These are phyloP conservation scores for Dysdera silvatica DNA, from an alignment of 1,140 invertebrate species.

Conservation along the genomic window DNA sequence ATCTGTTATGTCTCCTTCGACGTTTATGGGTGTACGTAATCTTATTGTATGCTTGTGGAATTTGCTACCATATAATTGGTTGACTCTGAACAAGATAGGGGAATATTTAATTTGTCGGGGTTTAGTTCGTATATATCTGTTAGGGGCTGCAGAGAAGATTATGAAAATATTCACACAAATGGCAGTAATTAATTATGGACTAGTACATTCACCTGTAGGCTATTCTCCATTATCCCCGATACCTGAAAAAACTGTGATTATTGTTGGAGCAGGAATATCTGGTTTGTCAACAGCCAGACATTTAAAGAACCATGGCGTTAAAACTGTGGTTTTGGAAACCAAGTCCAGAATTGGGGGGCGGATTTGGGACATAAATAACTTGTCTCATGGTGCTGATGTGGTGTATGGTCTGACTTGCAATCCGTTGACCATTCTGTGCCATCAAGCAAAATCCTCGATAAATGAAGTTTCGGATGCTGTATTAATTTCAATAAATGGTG, in stretches of 20 bases:
- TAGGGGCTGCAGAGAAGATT: conserved; percentile 39
- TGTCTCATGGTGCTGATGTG: conserved; percentile 46
- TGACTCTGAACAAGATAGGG: conserved; percentile 41
- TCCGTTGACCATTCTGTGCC: conserved; percentile 45
- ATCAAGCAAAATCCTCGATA: conserved; percentile 39
- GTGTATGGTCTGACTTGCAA: conserved; percentile 48
- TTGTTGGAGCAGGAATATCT: conserved; percentile 47
- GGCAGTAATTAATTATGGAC: conserved; percentile 46
- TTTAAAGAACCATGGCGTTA: conserved; percentile 43
- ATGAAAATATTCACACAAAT: conserved; percentile 43
- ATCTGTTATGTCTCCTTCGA: conserved; percentile 33
- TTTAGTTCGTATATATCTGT: conserved; percentile 42
- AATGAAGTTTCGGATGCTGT: not conserved
- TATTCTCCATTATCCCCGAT: not conserved
- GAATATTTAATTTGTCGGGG: conserved; percentile 46
- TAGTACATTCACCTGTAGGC: conserved; percentile 37
- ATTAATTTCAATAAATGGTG: not conserved
- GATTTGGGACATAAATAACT: too few species aligned
- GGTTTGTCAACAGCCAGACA: conserved; percentile 47
- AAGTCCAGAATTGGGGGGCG: conserved; percentile 45
- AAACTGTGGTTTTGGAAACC: conserved; percentile 47
- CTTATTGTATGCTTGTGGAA: conserved; percentile 47
- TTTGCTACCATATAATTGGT: conserved; percentile 46
- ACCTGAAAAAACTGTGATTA: conserved; percentile 56
- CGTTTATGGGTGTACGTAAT: conserved; percentile 48